phyloP scores from a whole-genome alignment of 2,797 vertebrate genomes.

The Phrynocephalus guinanensis region DNA sequence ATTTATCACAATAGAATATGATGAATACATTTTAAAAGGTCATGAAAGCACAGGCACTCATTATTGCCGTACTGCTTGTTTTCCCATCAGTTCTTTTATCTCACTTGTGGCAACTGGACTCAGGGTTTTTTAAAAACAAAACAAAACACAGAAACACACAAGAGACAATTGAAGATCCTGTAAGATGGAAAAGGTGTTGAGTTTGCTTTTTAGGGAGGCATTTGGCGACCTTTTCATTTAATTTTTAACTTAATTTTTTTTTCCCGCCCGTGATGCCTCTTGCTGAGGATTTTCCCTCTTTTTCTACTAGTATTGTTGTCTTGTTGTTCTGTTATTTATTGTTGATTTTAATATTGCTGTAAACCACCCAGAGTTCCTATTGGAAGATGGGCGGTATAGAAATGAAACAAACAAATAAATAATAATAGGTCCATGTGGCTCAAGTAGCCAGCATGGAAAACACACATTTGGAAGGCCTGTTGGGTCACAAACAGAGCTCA shows the following conservation, averaged over 20 bases:
- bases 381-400: no score
- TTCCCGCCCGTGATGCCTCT: no score
- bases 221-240: no score
- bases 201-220: background rate
- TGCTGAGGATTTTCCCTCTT: no score
- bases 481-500: background rate
- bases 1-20: slow-evolving; percentile 63
- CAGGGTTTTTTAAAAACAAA: slow-evolving; percentile 67
- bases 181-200: slow-evolving; percentile 61
- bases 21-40: slow-evolving; percentile 80
- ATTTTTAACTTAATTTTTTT: no score
- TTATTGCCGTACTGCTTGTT: slow-evolving; percentile 78
- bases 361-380: no score
- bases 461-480: background rate
- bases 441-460: background rate
- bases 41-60: slow-evolving; percentile 72
- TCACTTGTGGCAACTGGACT: slow-evolving; percentile 79
- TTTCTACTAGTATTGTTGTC: no score
- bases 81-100: slow-evolving; percentile 80
- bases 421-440: background rate
- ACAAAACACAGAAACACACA: background rate
- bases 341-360: no score
- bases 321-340: no score
- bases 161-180: slow-evolving; percentile 48
- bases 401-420: no score